phyloP scores from a whole-genome alignment of 1,140 invertebrate genomes.

The Drosophila punjabiensis region DNA sequence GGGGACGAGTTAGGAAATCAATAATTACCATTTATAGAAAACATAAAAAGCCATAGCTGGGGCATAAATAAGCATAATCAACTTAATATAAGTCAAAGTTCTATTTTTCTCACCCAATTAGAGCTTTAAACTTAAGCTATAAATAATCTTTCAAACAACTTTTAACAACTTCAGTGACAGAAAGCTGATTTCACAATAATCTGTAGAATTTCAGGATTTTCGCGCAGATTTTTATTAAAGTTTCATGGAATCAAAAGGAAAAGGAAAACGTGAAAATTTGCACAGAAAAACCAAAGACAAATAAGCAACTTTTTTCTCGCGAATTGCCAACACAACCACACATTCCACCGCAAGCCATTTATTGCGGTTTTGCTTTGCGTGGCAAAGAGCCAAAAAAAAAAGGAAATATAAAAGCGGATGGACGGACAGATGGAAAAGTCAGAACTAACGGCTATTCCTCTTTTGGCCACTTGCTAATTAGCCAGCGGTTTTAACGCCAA shows the following conservation, averaged over 20 bases:
- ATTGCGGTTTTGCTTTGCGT: slow-evolving; percentile 32
- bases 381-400: slow-evolving; percentile 20
- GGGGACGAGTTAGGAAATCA: neutral
- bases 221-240: neutral
- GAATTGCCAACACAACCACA: slow-evolving; percentile 5
- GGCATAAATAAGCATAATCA: neutral
- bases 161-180: neutral
- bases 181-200: neutral
- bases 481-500: slow-evolving; percentile 1
- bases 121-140: neutral
- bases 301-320: slow-evolving; percentile 4
- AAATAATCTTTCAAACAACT: neutral
- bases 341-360: slow-evolving; percentile 24
- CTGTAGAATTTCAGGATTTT: neutral
- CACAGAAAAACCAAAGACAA: slow-evolving; percentile 6
- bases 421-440: slow-evolving; percentile 20
- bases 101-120: neutral
- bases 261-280: neutral
- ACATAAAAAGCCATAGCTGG: neutral
- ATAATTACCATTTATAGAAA: neutral
- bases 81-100: too few species aligned
- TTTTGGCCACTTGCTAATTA: slow-evolving; percentile 49
- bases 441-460: slow-evolving; percentile 34
- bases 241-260: neutral
- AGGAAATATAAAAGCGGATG: neutral